Conservation (phyloP, 2,888 invertebrate genomes). For the Pristionchus entomophagus region DNA sequence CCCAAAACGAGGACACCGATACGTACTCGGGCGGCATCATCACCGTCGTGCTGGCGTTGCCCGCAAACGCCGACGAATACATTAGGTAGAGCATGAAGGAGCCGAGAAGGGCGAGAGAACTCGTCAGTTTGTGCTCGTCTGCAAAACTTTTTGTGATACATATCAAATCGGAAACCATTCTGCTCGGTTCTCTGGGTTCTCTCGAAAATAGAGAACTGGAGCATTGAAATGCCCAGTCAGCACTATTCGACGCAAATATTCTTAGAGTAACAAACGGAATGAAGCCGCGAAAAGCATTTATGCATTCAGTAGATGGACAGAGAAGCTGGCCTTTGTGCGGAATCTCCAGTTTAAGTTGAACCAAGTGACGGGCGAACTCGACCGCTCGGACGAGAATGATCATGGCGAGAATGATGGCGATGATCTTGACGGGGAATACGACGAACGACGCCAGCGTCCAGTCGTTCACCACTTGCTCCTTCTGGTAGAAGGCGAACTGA, state of each 20-base stretch:
- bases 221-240: too few species aligned
- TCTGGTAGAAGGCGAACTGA: conserved; percentile 24
- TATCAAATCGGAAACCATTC: too few species aligned
- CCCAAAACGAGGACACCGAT: too few species aligned
- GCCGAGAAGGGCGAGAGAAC: not conserved
- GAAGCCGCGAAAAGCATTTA: too few species aligned
- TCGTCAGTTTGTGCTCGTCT: conserved; percentile 8
- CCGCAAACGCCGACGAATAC: conserved; percentile 5
- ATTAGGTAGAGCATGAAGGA: conserved; percentile 38
- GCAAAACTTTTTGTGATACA: not conserved
- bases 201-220: too few species aligned
- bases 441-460: conserved; percentile 23
- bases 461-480: conserved; percentile 24
- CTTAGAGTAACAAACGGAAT: too few species aligned
- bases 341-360: not conserved
- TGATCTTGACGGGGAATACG: conserved; percentile 28
- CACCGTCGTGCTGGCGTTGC: not conserved
- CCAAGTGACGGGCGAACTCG: not conserved
- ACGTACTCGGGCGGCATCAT: not conserved
- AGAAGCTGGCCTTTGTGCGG: not conserved
- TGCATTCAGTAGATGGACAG: not conserved
- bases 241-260: too few species aligned
- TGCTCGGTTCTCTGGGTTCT: too few species aligned
- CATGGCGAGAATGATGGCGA: conserved; percentile 35
- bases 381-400: conserved; percentile 1